These are phyloP conservation scores for Notothenia rossii DNA, from an alignment of 2,113 vertebrate genomes.

Conservation along the genomic window DNA sequence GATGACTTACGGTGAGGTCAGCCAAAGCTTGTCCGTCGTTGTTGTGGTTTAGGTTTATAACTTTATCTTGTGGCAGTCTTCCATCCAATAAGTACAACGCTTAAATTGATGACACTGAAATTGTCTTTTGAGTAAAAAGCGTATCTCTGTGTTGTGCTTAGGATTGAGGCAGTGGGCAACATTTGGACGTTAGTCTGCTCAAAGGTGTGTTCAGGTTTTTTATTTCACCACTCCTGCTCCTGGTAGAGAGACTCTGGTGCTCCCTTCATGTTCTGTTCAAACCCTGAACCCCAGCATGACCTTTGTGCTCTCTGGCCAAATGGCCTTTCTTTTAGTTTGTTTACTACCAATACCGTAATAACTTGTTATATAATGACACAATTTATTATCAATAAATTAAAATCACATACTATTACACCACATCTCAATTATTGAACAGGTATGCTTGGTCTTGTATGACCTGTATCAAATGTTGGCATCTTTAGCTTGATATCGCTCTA, in stretches of 20 bases:
- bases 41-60: slow-evolving; percentile 34
- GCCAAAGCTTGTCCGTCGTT: slow-evolving; percentile 35
- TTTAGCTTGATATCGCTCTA: not conserved
- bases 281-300: no score
- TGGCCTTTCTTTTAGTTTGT: not conserved
- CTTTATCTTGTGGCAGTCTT: not conserved
- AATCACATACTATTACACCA: not conserved
- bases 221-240: not conserved
- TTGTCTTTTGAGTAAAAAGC: not conserved
- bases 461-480: not conserved
- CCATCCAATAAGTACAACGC: not conserved
- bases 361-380: no score
- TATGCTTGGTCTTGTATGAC: not conserved
- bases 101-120: not conserved
- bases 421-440: not conserved
- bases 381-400: not conserved
- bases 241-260: not conserved
- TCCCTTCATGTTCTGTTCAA: not conserved
- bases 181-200: not conserved
- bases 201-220: slow-evolving; percentile 2
- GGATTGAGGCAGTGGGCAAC: no score
- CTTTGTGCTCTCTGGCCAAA: not conserved
- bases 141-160: not conserved
- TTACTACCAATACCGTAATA: no score
- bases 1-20: slow-evolving; percentile 67